These are phyloP conservation scores for Deilephila elpenor DNA, from an alignment of 2,888 invertebrate genomes.

Conservation along the genomic window DNA sequence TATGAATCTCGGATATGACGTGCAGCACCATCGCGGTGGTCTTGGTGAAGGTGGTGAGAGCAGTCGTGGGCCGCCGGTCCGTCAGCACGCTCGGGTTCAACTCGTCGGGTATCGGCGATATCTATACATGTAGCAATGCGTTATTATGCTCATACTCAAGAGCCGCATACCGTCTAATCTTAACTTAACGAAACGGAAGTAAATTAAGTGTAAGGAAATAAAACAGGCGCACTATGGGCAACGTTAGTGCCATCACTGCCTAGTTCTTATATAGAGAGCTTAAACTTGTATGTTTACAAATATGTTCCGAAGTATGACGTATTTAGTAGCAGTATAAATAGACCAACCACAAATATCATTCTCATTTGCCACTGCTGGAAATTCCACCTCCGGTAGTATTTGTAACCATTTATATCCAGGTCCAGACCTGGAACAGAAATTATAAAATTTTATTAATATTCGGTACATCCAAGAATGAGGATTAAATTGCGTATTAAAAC, in stretches of 20 bases:
- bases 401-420: conserved; percentile 52
- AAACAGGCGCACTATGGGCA: no score
- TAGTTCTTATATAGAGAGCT: no score
- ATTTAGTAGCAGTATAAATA: not conserved
- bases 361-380: conserved; percentile 57
- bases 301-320: no score
- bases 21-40: conserved; percentile 47
- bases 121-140: conserved; percentile 39
- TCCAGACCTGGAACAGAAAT: conserved; percentile 38
- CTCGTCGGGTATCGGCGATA: conserved; percentile 39
- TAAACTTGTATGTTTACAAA: no score
- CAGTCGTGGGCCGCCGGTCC: conserved; percentile 42
- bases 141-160: no score
- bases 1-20: conserved; percentile 59
- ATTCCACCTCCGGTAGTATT: conserved; percentile 65
- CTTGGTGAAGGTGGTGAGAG: conserved; percentile 51
- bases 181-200: no score
- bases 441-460: not conserved
- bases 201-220: no score
- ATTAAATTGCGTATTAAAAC: not conserved
- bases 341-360: conserved; percentile 63
- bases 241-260: no score
- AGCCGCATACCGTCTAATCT: no score
- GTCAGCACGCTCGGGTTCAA: conserved; percentile 50
- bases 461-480: not conserved